Conservation (phyloP, 1,140 invertebrate species). For the Aphaenogaster ashmeadi region DNA sequence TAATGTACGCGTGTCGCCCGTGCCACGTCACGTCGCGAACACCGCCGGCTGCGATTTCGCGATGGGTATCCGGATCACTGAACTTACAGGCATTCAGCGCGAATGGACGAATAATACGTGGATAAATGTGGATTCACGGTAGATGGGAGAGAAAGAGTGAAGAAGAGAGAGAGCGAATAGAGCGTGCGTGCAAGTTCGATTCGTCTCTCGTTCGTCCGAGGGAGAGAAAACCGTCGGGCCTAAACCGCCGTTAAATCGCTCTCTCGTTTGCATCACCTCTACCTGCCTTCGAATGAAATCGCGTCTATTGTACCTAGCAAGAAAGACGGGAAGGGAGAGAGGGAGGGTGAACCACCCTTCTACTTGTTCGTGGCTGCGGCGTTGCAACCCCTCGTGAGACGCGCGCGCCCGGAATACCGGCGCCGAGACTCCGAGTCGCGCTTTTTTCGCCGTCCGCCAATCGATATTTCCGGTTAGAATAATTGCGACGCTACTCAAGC, state of each 20-base stretch:
- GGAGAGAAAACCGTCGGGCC: constrained; percentile 46
- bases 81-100: constrained; percentile 67
- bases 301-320: constrained; percentile 63
- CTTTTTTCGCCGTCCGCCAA: constrained; percentile 59
- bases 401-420: constrained; percentile 45
- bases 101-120: constrained; percentile 71
- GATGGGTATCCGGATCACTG: constrained; percentile 79
- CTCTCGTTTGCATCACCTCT: constrained; percentile 69
- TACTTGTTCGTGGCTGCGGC: constrained; percentile 27
- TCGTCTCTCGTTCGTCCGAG: constrained; percentile 44
- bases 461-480: constrained; percentile 65
- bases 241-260: constrained; percentile 74
- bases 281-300: constrained; percentile 72
- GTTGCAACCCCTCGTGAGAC: constrained; percentile 66
- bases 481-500: constrained; percentile 62
- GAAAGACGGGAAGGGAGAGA: constrained; percentile 1
- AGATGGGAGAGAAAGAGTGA: constrained; percentile 44
- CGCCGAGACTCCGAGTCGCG: constrained; percentile 60
- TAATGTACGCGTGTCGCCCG: constrained; percentile 60
- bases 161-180: neutral
- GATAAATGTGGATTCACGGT: constrained; percentile 66
- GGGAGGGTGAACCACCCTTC: constrained; percentile 35
- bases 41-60: constrained; percentile 70
- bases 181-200: neutral
- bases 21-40: constrained; percentile 67